These are phyloP conservation scores for Cephalopterus ornatus DNA, from an alignment of 2,113 vertebrate species.

Conservation along the genomic window DNA sequence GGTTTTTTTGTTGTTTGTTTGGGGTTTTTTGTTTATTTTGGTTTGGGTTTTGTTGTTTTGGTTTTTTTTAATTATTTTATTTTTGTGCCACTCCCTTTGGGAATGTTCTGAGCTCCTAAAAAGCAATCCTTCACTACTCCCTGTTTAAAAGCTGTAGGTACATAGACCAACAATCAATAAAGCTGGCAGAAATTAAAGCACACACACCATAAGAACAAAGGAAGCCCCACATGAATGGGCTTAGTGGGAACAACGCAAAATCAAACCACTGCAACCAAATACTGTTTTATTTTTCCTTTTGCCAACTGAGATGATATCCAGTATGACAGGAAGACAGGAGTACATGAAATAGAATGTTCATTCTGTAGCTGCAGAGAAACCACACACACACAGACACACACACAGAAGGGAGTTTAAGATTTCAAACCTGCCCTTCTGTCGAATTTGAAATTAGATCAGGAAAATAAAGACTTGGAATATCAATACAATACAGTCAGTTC, in stretches of 20 bases:
- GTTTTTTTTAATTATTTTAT: no score
- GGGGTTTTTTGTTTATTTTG: neutral
- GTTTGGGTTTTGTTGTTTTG: no score
- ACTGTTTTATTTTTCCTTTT: neutral
- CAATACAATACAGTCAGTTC: neutral
- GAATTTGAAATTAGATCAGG: neutral
- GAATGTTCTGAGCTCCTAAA: neutral
- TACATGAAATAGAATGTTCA: neutral
- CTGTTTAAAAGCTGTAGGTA: neutral
- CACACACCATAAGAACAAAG: neutral
- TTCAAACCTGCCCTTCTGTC: neutral
- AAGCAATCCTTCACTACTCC: neutral
- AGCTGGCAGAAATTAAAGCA: neutral
- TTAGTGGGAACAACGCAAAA: neutral
- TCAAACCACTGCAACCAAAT: neutral
- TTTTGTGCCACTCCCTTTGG: neutral
- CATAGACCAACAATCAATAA: neutral
- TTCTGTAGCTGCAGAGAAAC: neutral
- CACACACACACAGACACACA: no score
- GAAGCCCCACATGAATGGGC: neutral
- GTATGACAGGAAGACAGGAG: neutral
- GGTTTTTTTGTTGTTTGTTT: no score
- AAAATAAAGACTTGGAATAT: constrained; percentile 14
- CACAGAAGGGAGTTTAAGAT: neutral
- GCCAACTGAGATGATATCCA: neutral